These are phyloP conservation scores for Bettongia penicillata DNA, from an alignment of 2,113 vertebrate species.

Conservation along the genomic window DNA sequence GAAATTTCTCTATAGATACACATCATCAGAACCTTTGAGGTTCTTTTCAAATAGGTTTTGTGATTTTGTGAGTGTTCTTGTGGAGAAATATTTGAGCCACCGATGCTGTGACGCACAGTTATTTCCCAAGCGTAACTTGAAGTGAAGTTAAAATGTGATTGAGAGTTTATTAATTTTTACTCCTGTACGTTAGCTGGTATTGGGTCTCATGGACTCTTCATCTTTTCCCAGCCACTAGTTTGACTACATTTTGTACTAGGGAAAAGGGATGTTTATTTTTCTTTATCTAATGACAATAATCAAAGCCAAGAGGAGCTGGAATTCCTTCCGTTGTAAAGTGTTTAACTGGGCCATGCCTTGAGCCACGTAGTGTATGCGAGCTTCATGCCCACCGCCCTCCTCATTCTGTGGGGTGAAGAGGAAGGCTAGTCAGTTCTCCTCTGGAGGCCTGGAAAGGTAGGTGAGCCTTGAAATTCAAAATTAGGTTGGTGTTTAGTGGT, in stretches of 20 bases:
- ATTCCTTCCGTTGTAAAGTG: neutral
- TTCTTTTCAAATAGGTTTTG: neutral
- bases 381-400: neutral
- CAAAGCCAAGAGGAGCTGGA: neutral
- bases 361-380: neutral
- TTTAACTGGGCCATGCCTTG: neutral
- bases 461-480: neutral
- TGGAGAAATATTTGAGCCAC: neutral
- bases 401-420: neutral
- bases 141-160: neutral
- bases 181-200: neutral
- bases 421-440: neutral
- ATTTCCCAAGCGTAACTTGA: neutral
- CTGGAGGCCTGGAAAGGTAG: neutral
- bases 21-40: neutral
- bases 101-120: neutral
- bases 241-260: neutral
- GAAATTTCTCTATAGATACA: neutral
- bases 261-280: neutral
- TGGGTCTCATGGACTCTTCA: neutral
- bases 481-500: constrained; percentile 2
- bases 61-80: neutral
- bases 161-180: neutral
- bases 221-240: neutral
- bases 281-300: neutral